Conservation (phyloP, 2,888 invertebrate species). For the Spodoptera littoralis region DNA sequence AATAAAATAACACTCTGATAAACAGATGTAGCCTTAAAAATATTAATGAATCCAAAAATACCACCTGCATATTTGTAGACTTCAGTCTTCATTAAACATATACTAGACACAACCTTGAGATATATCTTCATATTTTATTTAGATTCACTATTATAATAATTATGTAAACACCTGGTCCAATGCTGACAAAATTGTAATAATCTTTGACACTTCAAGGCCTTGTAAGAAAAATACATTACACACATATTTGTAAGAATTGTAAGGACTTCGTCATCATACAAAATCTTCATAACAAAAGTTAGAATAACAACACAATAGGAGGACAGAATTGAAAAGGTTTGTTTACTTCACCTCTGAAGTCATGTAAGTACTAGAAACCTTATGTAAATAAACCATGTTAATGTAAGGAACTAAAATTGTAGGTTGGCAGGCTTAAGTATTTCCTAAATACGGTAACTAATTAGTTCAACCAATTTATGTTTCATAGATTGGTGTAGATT, state of each 20-base stretch:
- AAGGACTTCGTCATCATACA: not conserved
- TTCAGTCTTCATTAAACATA: no score
- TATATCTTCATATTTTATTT: no score
- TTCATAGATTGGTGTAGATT: not conserved
- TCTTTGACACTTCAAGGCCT: slow-evolving; percentile 22
- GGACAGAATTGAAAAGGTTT: slow-evolving; percentile 21
- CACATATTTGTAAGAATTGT: not conserved
- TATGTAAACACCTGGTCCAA: not conserved
- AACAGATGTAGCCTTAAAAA: no score
- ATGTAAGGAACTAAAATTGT: no score
- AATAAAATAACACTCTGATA: no score
- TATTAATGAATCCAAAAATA: no score
- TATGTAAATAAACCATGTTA: not conserved
- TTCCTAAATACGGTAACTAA: not conserved
- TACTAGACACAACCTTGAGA: no score
- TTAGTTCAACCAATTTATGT: no score
- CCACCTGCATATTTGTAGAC: no score
- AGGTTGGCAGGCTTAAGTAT: not conserved
- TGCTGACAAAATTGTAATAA: not conserved
- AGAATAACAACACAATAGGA: slow-evolving; percentile 1
- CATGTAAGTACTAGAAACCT: slow-evolving; percentile 8
- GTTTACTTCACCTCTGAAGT: slow-evolving; percentile 17
- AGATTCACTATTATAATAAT: not conserved
- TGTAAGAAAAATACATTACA: slow-evolving; percentile 16
- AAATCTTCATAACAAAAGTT: slow-evolving; percentile 29